phyloP scores from a whole-genome alignment of 2,113 vertebrate genomes.

The Deroptyus accipitrinus region DNA sequence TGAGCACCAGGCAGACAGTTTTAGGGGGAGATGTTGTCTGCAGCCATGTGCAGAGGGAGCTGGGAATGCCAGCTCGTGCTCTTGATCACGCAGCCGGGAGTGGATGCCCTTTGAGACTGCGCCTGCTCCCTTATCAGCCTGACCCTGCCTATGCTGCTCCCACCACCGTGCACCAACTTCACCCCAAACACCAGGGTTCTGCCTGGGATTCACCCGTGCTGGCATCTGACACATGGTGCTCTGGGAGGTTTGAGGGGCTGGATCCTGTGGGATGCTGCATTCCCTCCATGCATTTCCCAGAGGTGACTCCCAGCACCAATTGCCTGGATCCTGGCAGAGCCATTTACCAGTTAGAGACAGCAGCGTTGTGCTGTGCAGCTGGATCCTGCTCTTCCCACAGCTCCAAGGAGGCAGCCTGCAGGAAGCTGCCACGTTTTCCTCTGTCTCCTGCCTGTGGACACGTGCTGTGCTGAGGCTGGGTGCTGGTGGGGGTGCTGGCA shows the following conservation, averaged over 20 bases:
- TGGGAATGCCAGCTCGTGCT: background rate
- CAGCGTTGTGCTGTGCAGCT: rapidly evolving
- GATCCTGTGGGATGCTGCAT: background rate
- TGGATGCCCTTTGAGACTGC: background rate
- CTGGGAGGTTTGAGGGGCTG: background rate
- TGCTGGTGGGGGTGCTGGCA: background rate
- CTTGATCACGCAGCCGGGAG: background rate
- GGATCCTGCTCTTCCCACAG: background rate
- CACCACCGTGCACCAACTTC: background rate
- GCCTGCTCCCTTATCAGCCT: background rate
- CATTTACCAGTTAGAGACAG: rapidly evolving
- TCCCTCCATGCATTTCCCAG: rapidly evolving
- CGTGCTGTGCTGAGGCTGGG: background rate
- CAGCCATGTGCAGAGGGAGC: background rate
- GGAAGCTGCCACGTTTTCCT: background rate
- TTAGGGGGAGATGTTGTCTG: background rate
- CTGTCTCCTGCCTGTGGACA: background rate
- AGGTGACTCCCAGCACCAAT: background rate
- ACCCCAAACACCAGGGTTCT: background rate
- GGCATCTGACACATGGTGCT: rapidly evolving
- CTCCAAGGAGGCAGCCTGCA: background rate
- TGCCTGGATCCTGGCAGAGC: rapidly evolving
- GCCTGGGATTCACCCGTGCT: background rate
- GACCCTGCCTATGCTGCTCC: background rate
- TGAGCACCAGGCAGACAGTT: background rate